Conservation (phyloP, 2,797 vertebrate genomes). For the Hirundo rustica region DNA sequence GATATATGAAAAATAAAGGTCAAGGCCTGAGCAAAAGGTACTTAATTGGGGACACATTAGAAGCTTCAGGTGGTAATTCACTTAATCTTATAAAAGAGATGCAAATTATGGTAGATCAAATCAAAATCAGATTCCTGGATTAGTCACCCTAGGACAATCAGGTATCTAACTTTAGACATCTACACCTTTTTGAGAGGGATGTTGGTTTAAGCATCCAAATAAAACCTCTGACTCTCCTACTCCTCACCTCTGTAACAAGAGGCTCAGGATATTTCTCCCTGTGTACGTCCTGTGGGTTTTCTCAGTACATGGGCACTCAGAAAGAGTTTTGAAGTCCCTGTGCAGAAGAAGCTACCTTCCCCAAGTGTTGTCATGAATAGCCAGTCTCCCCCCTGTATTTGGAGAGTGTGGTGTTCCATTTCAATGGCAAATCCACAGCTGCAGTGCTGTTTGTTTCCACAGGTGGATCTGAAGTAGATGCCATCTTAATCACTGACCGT, state of each 20-base stretch:
- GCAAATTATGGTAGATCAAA: background rate
- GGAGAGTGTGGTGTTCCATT: background rate
- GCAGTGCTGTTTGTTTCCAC: constrained; percentile 39
- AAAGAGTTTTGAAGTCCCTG: background rate
- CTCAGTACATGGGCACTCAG: background rate
- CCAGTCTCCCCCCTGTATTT: background rate
- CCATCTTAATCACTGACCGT: constrained; percentile 10
- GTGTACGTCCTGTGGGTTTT: background rate
- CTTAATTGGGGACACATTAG: accelerated
- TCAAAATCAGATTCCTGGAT: background rate
- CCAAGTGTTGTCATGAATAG: background rate
- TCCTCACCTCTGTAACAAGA: background rate
- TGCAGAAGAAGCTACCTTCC: background rate
- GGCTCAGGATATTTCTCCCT: accelerated
- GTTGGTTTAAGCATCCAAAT: background rate
- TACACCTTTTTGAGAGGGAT: background rate
- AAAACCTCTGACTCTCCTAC: background rate
- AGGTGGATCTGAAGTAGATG: constrained; percentile 45
- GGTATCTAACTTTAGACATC: background rate
- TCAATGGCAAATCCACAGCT: constrained; percentile 33
- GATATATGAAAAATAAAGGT: background rate
- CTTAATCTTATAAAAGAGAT: background rate
- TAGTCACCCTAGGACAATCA: no score
- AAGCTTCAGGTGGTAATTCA: background rate
- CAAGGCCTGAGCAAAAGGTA: background rate